Evolutionary conservation across 2,888 invertebrate genomes (phyloP).

Genomic region (Protodeltote pygarga): DNA sequence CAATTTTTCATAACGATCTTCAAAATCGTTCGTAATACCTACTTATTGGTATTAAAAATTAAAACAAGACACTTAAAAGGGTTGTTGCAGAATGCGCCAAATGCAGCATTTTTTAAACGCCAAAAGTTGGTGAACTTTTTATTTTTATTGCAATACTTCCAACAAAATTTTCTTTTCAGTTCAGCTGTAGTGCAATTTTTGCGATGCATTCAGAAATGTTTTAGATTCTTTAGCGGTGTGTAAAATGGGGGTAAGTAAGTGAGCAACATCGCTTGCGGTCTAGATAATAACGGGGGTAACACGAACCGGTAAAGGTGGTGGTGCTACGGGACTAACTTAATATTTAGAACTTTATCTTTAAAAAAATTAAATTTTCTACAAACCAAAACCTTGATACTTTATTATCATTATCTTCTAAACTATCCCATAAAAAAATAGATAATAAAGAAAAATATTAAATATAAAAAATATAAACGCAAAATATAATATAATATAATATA

Average conservation of each 20-base stretch:
- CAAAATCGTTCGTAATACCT: no score
- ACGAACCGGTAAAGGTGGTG: constrained; percentile 22
- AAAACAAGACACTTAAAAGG: no score
- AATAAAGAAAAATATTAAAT: no score
- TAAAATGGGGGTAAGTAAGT: constrained; percentile 33
- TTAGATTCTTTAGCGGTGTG: constrained; percentile 32
- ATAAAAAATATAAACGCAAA: no score
- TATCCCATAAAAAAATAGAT: no score
- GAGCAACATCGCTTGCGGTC: constrained; percentile 37
- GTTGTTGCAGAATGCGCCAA: neutral
- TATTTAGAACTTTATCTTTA: neutral
- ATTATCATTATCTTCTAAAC: no score
- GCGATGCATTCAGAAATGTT: constrained; percentile 10
- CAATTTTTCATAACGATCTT: no score
- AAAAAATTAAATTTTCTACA: no score
- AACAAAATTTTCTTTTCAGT: constrained; percentile 22
- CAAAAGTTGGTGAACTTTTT: neutral
- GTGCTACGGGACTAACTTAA: neutral
- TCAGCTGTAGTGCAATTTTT: constrained; percentile 19
- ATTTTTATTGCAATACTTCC: constrained; percentile 22
- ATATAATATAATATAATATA: neutral
- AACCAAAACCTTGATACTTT: no score
- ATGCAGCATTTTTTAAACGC: constrained; percentile 9
- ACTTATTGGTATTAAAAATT: no score
- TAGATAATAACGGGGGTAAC: constrained; percentile 38